A percentile compares a stretch with the other conserved stretches of the same genome.
Evolutionary conservation across 2,113 vertebrate genomes (phyloP).

Genomic region (Grantiella picta): DNA sequence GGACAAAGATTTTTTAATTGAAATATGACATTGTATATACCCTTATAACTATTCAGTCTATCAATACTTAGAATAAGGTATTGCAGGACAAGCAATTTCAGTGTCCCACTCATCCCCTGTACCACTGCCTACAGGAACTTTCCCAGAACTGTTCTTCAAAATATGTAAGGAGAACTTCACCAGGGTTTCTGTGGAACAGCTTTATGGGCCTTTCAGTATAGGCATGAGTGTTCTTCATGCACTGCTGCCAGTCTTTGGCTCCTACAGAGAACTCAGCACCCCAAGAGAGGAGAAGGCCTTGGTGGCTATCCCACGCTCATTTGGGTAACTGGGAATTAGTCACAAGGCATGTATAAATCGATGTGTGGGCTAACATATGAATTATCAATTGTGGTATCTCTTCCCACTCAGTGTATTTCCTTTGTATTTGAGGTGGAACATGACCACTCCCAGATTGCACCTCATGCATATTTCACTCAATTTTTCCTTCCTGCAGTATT

Average conservation of each 20-base stretch:
- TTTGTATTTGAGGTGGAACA: background rate
- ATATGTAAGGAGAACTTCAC: background rate
- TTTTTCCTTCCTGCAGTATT: constrained; percentile 18
- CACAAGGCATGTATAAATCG: background rate
- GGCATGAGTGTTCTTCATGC: background rate
- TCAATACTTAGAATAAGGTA: background rate
- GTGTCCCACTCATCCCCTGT: background rate
- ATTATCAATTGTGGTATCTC: background rate
- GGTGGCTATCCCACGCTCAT: background rate
- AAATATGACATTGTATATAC: background rate
- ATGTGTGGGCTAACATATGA: background rate
- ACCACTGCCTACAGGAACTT: background rate
- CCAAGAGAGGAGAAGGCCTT: background rate
- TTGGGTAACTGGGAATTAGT: background rate
- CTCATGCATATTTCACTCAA: background rate
- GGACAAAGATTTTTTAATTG: background rate
- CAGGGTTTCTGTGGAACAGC: background rate
- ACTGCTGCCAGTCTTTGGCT: background rate
- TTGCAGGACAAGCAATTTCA: background rate
- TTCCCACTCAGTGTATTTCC: background rate
- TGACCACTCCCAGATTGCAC: background rate
- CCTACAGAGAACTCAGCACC: background rate
- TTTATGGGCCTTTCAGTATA: background rate
- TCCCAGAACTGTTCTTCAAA: background rate
- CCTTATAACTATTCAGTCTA: background rate